Base-by-base conservation (phyloP, 2,797 vertebrate species). In the Diplodus puntazzo region DNA sequence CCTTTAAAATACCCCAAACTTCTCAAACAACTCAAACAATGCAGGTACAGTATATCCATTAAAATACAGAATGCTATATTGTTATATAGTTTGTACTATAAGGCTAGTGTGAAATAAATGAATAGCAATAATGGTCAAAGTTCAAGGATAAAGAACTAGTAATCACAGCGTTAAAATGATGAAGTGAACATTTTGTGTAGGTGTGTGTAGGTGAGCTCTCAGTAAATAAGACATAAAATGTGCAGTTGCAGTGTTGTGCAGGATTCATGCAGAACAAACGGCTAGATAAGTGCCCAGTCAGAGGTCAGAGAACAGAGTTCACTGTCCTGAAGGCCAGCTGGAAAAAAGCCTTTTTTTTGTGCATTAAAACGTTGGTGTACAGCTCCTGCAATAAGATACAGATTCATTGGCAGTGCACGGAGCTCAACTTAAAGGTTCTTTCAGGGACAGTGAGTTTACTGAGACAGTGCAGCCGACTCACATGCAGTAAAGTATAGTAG, bases 401-500 rank as follows among this genome's bases (percentile, higher is more conserved):
- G 2, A 55, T 69, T 68, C 20, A 45, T 62, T 23, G 11, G 0
- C 25, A 11, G 3, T 20, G 11, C 14, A 74, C 52, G 23, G 79
- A 67, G 70, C 54, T 71, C 53, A 69, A 30, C 30, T 25, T 25
- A 68, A 76, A 80, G 66, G 75, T 82, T 73, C 61, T 79, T 85
- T 80, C 57, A 75, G 81, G 77, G 75, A 78, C 77, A 39, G 62
- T 27, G 65, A 14, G 55, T 82, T 79, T 23, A 43, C 69, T 63
- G 70, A 74, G 69, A 81, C 72, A 70, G 27, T 49, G 68, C 77
- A 74, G 76, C 42, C 74, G 13, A 66, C 72, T 67, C 61, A n/a
- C 66, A 34, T 12, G 75, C 71, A 52, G 73, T 83, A 46, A 81
- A 87, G 79, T 42, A 68, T 66, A 77, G 81, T 77, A 48, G 77